These are phyloP conservation scores for Acholoe squamosa DNA, from an alignment of 2,888 invertebrate species.

Conservation along the genomic window DNA sequence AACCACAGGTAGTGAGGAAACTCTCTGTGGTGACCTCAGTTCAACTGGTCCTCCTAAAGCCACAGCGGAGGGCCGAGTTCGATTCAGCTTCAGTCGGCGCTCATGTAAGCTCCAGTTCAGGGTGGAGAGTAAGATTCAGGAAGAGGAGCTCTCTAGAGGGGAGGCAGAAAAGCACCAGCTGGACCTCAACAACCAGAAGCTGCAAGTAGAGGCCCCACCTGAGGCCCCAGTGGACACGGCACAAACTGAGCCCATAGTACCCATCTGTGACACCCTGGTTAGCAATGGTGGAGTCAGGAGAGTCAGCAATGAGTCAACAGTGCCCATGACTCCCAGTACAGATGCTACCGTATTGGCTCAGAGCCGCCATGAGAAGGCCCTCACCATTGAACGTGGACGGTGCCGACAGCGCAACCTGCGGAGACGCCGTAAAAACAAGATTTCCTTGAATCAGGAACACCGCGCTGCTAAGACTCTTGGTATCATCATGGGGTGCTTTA, in stretches of 20 bases:
- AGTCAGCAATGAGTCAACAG: not conserved
- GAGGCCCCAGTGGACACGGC: slow-evolving; percentile 1
- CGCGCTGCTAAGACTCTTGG: slow-evolving; percentile 94
- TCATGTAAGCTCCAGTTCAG: slow-evolving; percentile 54
- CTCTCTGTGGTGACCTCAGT: not conserved
- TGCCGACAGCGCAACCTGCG: not conserved
- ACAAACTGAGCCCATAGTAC: not conserved
- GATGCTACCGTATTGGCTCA: not conserved
- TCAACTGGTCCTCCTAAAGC: not conserved
- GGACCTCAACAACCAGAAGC: not conserved
- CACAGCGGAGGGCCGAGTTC: slow-evolving; percentile 8
- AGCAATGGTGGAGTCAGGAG: not conserved
- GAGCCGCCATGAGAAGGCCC: slow-evolving; percentile 1
- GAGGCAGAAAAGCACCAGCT: not conserved
- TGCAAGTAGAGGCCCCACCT: not conserved
- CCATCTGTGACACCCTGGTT: not conserved
- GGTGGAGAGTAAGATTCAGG: slow-evolving; percentile 49
- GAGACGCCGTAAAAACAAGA: slow-evolving; percentile 42
- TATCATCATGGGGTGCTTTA: slow-evolving; percentile 96
- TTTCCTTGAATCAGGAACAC: slow-evolving; percentile 78
- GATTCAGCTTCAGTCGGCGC: slow-evolving; percentile 43
- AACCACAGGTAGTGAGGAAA: slow-evolving; percentile 44
- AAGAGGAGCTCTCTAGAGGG: slow-evolving; percentile 32
- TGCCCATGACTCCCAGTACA: not conserved
- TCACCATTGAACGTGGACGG: slow-evolving; percentile 38